Percentiles rank a stretch among this genome's conserved stretches.
These are phyloP conservation scores for Trigoniulus corallinus DNA, from an alignment of 1,140 invertebrate genomes.

Conservation along the genomic window DNA sequence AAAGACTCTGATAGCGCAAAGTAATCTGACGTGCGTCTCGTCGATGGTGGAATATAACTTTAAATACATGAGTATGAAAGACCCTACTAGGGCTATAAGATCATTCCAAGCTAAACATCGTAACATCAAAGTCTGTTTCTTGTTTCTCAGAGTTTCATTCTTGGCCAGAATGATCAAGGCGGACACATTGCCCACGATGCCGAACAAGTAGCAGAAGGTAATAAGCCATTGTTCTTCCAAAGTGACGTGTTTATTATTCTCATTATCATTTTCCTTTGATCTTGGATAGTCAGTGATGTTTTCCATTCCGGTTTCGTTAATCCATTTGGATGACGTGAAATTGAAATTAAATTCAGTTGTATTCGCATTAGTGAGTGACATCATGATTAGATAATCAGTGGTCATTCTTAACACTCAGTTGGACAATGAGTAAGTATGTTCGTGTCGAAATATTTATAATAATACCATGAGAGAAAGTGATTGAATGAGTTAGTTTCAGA, in stretches of 20 bases:
- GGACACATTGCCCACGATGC: constrained; percentile 38
- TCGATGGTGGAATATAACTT: constrained; percentile 26
- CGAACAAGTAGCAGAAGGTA: constrained; percentile 35
- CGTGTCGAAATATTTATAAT: too few species aligned
- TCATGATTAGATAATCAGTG: too few species aligned
- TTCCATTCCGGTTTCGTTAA: too few species aligned
- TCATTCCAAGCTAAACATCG: constrained; percentile 60
- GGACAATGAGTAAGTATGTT: too few species aligned
- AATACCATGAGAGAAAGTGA: too few species aligned
- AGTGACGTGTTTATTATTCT: constrained; percentile 17
- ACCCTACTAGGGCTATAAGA: constrained; percentile 41
- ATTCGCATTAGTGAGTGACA: too few species aligned
- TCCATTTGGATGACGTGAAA: too few species aligned
- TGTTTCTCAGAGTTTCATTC: constrained; percentile 32
- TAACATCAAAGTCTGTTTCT: constrained; percentile 60
- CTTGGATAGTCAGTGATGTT: too few species aligned
- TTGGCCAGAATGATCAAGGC: constrained; percentile 33
- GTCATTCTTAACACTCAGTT: too few species aligned
- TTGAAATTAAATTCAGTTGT: too few species aligned
- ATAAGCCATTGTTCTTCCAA: constrained; percentile 28
- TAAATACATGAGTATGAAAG: constrained; percentile 38
- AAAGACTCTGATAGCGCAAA: constrained; percentile 49
- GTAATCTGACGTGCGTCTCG: constrained; percentile 11
- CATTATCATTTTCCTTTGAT: too few species aligned
- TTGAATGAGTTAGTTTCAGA: too few species aligned